Evolutionary conservation across 2,113 vertebrate species (phyloP).

Genomic region (Herpetotheres cachinnans): DNA sequence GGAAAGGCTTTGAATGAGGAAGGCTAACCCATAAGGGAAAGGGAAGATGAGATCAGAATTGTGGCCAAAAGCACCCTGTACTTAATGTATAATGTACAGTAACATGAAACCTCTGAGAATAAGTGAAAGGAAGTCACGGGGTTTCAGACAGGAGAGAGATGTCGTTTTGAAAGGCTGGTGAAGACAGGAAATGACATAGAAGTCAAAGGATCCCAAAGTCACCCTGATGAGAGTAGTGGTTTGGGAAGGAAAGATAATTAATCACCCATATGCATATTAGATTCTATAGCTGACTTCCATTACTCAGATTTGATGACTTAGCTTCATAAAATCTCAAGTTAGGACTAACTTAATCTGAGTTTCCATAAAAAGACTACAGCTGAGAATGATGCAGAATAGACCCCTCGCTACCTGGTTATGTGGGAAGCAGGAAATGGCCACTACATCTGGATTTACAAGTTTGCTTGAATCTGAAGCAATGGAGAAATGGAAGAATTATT

Average conservation of each 20-base stretch:
- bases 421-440: slow-evolving; percentile 8
- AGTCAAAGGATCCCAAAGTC: not conserved
- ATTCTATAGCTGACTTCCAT: not conserved
- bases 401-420: not conserved
- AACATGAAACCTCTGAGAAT: not conserved
- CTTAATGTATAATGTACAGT: not conserved
- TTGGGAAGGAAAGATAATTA: not conserved
- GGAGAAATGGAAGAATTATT: not conserved
- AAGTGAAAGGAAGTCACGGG: not conserved
- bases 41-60: not conserved
- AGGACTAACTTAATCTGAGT: not conserved
- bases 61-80: not conserved
- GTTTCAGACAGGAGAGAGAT: not conserved
- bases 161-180: not conserved
- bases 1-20: not conserved
- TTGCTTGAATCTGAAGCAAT: not conserved
- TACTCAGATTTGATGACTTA: not conserved
- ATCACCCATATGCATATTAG: not conserved
- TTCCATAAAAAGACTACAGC: not conserved
- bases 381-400: not conserved
- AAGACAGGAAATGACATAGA: not conserved
- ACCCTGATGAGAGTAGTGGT: not conserved
- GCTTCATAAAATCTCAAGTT: not conserved
- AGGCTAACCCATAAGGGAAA: not conserved
- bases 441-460: not conserved